Conservation (phyloP, 2,888 invertebrate species). For the Cosmia trapezina region DNA sequence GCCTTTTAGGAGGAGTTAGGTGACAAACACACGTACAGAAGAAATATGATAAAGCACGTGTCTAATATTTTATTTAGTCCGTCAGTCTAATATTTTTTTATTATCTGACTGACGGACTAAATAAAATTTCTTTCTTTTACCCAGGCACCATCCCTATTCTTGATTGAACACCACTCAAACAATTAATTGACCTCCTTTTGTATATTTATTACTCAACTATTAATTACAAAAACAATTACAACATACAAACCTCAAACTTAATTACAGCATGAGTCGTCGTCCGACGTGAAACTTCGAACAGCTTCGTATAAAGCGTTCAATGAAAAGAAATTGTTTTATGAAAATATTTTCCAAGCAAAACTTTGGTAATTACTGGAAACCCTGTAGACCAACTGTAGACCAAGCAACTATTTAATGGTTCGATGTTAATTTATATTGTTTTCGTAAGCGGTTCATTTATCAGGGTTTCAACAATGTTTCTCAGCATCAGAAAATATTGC, state of each 20-base stretch:
- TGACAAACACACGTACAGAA: no score
- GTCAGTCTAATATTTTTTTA: no score
- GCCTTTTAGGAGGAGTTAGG: no score
- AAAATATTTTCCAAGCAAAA: conserved; percentile 69
- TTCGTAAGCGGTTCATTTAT: conserved; percentile 34
- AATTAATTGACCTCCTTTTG: conserved; percentile 14
- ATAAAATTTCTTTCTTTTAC: no score
- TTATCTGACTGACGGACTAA: no score
- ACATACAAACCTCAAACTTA: conserved; percentile 41
- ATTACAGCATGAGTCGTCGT: conserved; percentile 47
- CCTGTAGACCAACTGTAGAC: no score
- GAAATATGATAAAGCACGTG: no score
- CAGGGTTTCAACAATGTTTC: conserved; percentile 6
- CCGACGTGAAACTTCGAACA: conserved; percentile 29
- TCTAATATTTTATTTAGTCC: no score
- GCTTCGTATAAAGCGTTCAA: conserved; percentile 45
- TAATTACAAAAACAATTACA: conserved; percentile 55
- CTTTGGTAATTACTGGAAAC: conserved; percentile 70
- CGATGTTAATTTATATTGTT: conserved; percentile 62
- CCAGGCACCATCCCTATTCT: no score
- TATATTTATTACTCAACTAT: conserved; percentile 41
- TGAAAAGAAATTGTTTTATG: conserved; percentile 67
- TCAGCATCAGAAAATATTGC: no score
- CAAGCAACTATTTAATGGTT: conserved; percentile 62
- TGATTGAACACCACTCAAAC: neutral